Base-by-base conservation (phyloP, 2,113 vertebrate genomes). In the Archocentrus centrarchus region DNA sequence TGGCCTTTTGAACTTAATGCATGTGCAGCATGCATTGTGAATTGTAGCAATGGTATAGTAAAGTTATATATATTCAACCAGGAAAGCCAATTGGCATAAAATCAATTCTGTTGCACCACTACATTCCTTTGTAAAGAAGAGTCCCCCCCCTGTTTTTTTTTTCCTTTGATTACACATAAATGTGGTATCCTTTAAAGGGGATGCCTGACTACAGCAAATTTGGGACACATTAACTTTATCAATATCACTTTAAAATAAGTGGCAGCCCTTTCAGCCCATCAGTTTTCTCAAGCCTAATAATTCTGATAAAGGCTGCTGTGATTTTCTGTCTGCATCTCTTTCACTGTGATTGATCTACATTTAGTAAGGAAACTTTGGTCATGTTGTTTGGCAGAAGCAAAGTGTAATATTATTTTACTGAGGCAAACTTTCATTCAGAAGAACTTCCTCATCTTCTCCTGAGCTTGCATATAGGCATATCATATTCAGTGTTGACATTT, bases 91-190 rank as follows among this genome's bases (percentile, higher is more conserved):
- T 27, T 53, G 44, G 24, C 5, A 53, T 2, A 32, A 70, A 53
- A 20, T 4, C 7, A 53, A 18, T 73, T 57, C 55, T 57, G 50
- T 27, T 20, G 41, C 30, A 24, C 24, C 24, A 2, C 24, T 24
- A 24, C 24, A 24, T 24, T 24, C 24, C 2, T 24, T 24, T 24
- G 24, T 24, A 24, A 24, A 24, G 24, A 24, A 24, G 2, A 24
- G 24, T 24, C 24, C 0, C 0, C 0, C 14, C 13, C 2, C 10
- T 4, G 5, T 6, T 6, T 47, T 2, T 3, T 50, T 70, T 27
- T 20, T 32, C 13, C 41, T 70, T 22, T 20, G 27, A 50, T 70
- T 70, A 50, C 18, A 50, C 64, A 50, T 30, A 50, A 70, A 50
- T 50, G 20, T 50, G 27, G 9, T 41, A 50, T 70, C 27, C 47